Evolutionary conservation across 2,888 invertebrate species (phyloP).

Genomic region (Lasioglossum leucozonium): DNA sequence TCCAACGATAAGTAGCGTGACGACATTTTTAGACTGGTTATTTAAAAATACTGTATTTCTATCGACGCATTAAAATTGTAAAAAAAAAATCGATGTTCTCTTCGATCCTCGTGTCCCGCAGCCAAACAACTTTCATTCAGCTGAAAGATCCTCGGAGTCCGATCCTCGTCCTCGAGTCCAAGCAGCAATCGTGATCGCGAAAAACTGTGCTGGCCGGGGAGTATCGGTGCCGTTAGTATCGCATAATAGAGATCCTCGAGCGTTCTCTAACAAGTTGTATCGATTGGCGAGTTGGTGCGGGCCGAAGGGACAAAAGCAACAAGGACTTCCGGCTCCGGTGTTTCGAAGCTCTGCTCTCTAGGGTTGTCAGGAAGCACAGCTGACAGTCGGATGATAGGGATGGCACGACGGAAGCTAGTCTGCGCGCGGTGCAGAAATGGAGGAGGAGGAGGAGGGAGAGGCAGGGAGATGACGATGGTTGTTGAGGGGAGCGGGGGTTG

Average conservation of each 20-base stretch:
- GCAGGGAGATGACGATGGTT: background rate
- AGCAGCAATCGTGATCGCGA: background rate
- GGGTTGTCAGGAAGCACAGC: conserved; percentile 20
- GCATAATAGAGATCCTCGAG: background rate
- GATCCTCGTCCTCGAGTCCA: background rate
- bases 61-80: background rate
- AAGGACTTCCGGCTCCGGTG: conserved; percentile 22
- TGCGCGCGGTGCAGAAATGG: background rate
- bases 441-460: no score
- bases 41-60: background rate
- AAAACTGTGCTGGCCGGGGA: background rate
- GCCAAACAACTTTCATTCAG: background rate
- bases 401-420: background rate
- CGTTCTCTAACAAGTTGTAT: conserved; percentile 21
- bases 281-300: conserved; percentile 19
- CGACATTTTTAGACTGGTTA: no score
- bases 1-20: no score
- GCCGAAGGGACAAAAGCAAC: conserved; percentile 6
- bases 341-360: background rate
- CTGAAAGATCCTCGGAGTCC: background rate
- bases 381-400: conserved; percentile 7
- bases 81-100: background rate
- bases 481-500: background rate
- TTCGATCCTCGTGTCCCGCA: background rate
- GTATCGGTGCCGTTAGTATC: background rate